Evolutionary conservation across 1,140 invertebrate genomes (phyloP).

Genomic region (Ceratosolen solmsi): DNA sequence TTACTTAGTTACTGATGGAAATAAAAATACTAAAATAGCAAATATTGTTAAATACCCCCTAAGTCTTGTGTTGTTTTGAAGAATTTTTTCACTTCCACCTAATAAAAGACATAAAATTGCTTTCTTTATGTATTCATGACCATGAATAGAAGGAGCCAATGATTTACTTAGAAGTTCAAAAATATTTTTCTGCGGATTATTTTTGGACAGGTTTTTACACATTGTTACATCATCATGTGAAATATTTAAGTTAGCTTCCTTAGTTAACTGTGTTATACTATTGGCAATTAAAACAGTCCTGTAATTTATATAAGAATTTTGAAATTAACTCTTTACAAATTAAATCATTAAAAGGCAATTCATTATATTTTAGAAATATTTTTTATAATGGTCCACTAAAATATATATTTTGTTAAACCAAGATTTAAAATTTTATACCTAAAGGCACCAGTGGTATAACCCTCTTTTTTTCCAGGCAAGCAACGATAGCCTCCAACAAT

Average conservation of each 20-base stretch:
- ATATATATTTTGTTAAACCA: background rate
- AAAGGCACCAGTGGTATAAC: slow-evolving; percentile 95
- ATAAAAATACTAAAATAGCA: background rate
- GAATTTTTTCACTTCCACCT: slow-evolving; percentile 95
- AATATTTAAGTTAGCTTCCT: slow-evolving; percentile 89
- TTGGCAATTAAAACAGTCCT: slow-evolving; percentile 96
- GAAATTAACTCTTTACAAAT: background rate
- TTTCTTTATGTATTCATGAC: slow-evolving; percentile 97
- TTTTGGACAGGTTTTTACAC: slow-evolving; percentile 90
- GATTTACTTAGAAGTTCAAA: slow-evolving; percentile 94
- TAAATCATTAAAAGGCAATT: background rate
- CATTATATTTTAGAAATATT: background rate
- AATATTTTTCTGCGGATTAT: slow-evolving; percentile 81
- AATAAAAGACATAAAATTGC: slow-evolving; percentile 96
- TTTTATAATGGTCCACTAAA: background rate
- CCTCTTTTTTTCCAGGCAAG: slow-evolving; percentile 93
- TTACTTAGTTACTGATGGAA: no score
- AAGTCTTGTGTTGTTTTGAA: slow-evolving; percentile 96
- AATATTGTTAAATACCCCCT: slow-evolving; percentile 81
- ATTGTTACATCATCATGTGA: slow-evolving; percentile 90
- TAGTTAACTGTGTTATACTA: slow-evolving; percentile 91
- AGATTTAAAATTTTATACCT: slow-evolving; percentile 74
- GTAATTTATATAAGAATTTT: slow-evolving; percentile 56
- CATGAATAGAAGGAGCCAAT: slow-evolving; percentile 98
- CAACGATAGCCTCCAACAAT: slow-evolving; percentile 95